Evolutionary conservation across 2,797 vertebrate genomes (phyloP).

Genomic region (Betta splendens): DNA sequence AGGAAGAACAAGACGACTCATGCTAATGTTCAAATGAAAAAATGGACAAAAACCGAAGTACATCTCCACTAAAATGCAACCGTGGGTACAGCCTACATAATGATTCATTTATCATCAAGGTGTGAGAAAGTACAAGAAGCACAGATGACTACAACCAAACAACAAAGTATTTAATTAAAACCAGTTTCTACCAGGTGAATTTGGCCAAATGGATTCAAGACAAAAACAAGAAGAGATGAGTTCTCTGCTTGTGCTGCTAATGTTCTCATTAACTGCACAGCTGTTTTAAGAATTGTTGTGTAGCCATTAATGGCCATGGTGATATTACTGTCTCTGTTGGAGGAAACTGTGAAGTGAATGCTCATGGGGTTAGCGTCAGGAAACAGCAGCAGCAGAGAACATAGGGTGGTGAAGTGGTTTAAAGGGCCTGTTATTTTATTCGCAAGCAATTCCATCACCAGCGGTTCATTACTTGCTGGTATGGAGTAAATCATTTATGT

Average conservation of each 20-base stretch:
- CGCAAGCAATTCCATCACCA: background rate
- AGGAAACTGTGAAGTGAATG: constrained; percentile 38
- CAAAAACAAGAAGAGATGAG: constrained; percentile 11
- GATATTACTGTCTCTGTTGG: constrained; percentile 55
- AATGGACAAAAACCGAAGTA: constrained; percentile 19
- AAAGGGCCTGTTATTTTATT: background rate
- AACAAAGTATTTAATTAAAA: constrained; percentile 3
- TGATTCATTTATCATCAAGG: background rate
- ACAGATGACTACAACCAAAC: background rate
- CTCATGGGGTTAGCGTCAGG: constrained; percentile 33
- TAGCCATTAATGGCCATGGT: constrained; percentile 21
- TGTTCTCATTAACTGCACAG: constrained; percentile 36
- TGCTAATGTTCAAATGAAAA: too few relatives aligned
- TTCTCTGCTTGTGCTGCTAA: constrained; percentile 21
- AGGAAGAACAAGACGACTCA: constrained; percentile 28
- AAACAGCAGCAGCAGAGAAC: constrained; percentile 57
- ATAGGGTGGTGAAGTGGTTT: background rate
- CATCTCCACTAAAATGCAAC: constrained; percentile 6
- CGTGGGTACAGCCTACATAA: background rate
- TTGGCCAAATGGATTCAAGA: background rate
- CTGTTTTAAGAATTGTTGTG: constrained; percentile 33
- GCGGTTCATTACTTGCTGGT: constrained; percentile 12
- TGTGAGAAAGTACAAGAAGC: background rate
- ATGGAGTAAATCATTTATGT: constrained; percentile 11
- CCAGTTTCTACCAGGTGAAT: background rate